These are phyloP conservation scores for Exaiptasia diaphana DNA, from an alignment of 64 coral and sea anemone species.

Conservation along the genomic window DNA sequence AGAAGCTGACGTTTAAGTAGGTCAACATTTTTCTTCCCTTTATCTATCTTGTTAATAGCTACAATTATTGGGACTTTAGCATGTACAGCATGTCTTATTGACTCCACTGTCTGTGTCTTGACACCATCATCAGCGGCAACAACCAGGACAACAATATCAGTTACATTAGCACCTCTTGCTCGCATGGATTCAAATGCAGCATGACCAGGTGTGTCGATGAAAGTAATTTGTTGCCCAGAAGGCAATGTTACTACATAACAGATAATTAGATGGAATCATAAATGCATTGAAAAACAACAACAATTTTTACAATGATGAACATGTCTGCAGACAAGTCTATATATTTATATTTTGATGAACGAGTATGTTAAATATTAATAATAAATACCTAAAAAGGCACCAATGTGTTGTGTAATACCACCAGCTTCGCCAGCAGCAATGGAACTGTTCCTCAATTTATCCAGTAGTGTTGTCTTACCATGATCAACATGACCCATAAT, in stretches of 20 bases:
- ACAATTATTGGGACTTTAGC: slow-evolving; percentile 96
- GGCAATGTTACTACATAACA: slow-evolving; percentile 71
- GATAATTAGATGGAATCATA: background rate
- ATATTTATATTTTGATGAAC: background rate
- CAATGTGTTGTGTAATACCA: slow-evolving; percentile 98
- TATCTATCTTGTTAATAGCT: slow-evolving; percentile 94
- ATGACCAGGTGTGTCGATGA: slow-evolving; percentile 98
- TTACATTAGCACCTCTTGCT: slow-evolving; percentile 87
- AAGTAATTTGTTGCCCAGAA: slow-evolving; percentile 70
- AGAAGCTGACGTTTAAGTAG: slow-evolving; percentile 80
- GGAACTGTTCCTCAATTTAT: slow-evolving; percentile 76
- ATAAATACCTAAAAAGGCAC: slow-evolving; percentile 81
- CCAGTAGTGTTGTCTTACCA: slow-evolving; percentile 91
- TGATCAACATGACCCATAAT: slow-evolving; percentile 99
- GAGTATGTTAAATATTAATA: background rate
- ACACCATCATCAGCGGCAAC: slow-evolving; percentile 98
- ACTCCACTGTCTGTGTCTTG: slow-evolving; percentile 91
- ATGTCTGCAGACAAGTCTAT: background rate
- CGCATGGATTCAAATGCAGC: slow-evolving; percentile 97
- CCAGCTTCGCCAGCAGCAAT: slow-evolving; percentile 80
- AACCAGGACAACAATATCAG: slow-evolving; percentile 92
- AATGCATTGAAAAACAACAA: background rate
- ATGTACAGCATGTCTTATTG: slow-evolving; percentile 87
- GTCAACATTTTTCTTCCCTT: slow-evolving; percentile 77
- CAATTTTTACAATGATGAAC: no score